These are phyloP conservation scores for Philopotamus ludificatus DNA, from an alignment of 1,140 invertebrate species.

Conservation along the genomic window DNA sequence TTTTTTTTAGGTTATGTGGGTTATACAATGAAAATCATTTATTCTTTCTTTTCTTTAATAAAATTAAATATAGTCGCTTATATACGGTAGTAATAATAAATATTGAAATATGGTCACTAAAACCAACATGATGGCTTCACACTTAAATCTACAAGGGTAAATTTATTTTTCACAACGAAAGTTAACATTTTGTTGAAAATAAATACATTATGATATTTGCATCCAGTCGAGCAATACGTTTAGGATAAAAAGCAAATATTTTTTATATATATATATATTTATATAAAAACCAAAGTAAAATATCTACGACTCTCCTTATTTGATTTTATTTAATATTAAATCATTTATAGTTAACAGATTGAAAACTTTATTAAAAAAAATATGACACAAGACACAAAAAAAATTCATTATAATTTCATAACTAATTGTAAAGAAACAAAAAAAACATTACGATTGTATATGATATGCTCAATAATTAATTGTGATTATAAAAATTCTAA, in stretches of 20 bases:
- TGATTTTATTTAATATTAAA: too few species aligned
- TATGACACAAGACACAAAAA: background rate
- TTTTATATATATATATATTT: too few species aligned
- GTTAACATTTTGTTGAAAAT: slow-evolving; percentile 6
- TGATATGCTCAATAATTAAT: background rate
- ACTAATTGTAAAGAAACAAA: background rate
- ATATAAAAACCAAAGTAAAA: too few species aligned
- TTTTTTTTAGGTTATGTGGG: too few species aligned
- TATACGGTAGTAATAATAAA: slow-evolving; percentile 42
- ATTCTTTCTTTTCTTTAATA: slow-evolving; percentile 42
- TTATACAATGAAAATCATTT: background rate
- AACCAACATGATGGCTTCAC: slow-evolving; percentile 40
- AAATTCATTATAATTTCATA: background rate
- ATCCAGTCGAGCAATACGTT: too few species aligned
- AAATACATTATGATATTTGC: too few species aligned
- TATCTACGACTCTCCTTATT: too few species aligned
- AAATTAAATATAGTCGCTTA: slow-evolving; percentile 43
- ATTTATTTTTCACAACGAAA: slow-evolving; percentile 32
- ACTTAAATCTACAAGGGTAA: slow-evolving; percentile 38
- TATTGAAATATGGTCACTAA: slow-evolving; percentile 40
- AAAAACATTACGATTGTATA: background rate
- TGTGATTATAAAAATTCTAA: background rate
- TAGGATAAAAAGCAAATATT: too few species aligned
- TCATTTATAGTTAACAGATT: too few species aligned
- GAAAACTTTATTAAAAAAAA: too few species aligned